Evolutionary conservation across 2,888 invertebrate species (phyloP), one percentile per base, ranked within the genome.

Genomic region (Catocala nupta): DNA sequence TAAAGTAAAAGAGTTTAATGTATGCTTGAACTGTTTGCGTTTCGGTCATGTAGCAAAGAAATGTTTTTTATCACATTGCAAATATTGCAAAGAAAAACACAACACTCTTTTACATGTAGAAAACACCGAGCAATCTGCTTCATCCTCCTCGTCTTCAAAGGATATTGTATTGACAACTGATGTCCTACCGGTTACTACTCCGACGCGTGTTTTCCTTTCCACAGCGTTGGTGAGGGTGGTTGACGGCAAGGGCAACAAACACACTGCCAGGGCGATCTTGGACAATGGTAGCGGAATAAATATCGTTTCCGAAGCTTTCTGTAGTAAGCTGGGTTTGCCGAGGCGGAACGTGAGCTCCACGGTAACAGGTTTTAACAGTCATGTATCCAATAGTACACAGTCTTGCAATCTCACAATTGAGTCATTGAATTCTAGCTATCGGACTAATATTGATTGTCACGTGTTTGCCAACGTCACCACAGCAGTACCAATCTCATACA

Each of bases 221-320:
- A 73, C 74, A 74, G 68, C 71, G 34, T 13, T 74, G 47, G 72
- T 69, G 48, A 65, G 68, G 42, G 70, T 71, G 51, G 8, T 36
- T 36, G 64, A 68, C 56, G 44, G 25, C 43, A 43, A 54, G 33
- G 65, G 62, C 36, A 39, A 45, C 3, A 13, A 33, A 16, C 54
- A 63, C 52, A 36, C 47, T 12, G 72, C 65, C 16, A 52, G 63
- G 13, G 8, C 58, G 5, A 45, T 66, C 5, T 33, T 63, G 7
- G 69, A 72, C 48, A 70, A 64, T 42, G 68, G 65, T n/a, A 70
- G 65, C 13, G 62, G 58, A 4, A 49, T 60, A 8, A 67, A 68
- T 36, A 62, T 59, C 43, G 12, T 68, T 5, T 64, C 65, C 8
- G 9, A 48, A 1, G 25, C 0, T 0, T 10, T 68, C 1, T 52